Percentiles rank a stretch among this genome's conserved stretches.
phyloP scores from a whole-genome alignment of 1,140 invertebrate genomes.

The Argopecten irradians region DNA sequence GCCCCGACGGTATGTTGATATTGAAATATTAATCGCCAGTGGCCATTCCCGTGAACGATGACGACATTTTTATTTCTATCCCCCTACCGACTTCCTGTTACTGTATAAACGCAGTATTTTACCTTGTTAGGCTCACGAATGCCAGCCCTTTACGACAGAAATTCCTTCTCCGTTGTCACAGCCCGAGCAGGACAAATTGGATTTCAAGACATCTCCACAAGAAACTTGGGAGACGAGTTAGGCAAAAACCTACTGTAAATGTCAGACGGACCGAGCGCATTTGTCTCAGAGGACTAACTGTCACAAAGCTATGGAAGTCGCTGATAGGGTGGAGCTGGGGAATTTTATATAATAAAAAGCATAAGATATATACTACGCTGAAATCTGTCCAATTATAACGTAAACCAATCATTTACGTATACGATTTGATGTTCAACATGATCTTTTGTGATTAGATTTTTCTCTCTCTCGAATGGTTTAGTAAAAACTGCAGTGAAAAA shows the following conservation, averaged over 20 bases:
- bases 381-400: background rate
- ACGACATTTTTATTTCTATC: background rate
- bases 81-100: constrained; percentile 3
- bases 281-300: background rate
- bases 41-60: background rate
- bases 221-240: background rate
- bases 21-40: background rate
- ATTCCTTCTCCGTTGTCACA: background rate
- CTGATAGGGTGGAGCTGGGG: background rate
- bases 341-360: background rate
- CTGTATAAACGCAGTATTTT: background rate
- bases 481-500: no score
- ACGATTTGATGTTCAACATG: background rate
- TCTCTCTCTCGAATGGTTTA: no score
- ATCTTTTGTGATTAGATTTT: no score
- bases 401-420: background rate
- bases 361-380: background rate
- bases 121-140: background rate
- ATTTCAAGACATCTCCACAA: background rate
- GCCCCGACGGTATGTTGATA: background rate
- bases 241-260: background rate
- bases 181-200: constrained; percentile 1
- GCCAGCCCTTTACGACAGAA: background rate
- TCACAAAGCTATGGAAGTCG: background rate
- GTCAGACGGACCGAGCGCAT: background rate